Percentiles rank a stretch among this genome's conserved stretches.
phyloP scores from a whole-genome alignment of 1,140 invertebrate species.

The Pectinophora gossypiella region DNA sequence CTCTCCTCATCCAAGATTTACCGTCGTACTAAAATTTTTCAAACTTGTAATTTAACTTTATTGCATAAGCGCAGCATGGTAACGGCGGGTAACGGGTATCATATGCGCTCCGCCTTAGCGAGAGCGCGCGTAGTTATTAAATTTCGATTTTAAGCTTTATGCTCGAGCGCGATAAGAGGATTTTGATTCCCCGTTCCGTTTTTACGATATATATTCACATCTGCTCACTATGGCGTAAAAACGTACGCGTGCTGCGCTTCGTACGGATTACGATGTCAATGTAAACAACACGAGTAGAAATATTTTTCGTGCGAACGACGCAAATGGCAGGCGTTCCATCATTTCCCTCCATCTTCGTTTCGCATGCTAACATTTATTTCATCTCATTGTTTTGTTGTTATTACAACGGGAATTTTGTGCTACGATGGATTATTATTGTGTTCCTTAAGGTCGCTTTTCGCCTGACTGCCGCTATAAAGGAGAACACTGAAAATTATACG shows the following conservation, averaged over 20 bases:
- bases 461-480: constrained; percentile 13
- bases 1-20: no score
- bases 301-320: constrained; percentile 51
- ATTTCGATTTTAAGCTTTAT: constrained; percentile 44
- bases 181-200: constrained; percentile 35
- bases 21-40: no score
- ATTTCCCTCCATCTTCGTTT: constrained; percentile 44
- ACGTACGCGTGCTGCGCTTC: constrained; percentile 18
- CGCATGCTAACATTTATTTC: constrained; percentile 49
- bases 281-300: constrained; percentile 57
- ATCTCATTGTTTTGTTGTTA: constrained; percentile 47
- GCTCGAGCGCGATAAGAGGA: constrained; percentile 36
- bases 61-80: no score
- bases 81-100: no score
- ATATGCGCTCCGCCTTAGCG: background rate
- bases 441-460: no score
- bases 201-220: constrained; percentile 25
- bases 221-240: constrained; percentile 34
- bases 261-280: constrained; percentile 45
- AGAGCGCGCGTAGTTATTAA: constrained; percentile 24
- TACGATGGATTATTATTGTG: no score
- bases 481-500: background rate
- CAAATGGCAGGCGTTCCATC: constrained; percentile 42
- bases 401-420: constrained; percentile 7
- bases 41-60: no score